phyloP scores from a whole-genome alignment of 2,797 vertebrate species.

The Pteropus rufus region DNA sequence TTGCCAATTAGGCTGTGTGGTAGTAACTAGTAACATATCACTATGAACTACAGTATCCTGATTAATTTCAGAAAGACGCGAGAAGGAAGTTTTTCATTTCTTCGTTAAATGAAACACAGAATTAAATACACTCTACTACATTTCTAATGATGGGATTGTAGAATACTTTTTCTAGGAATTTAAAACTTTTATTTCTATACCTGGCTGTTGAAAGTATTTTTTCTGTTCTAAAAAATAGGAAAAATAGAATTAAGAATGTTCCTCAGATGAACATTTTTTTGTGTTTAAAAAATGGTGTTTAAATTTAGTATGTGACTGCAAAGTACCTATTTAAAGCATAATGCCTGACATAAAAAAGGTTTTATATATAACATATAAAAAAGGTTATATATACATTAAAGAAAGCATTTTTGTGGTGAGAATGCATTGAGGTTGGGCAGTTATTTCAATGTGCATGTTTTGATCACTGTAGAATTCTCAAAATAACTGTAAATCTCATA shows the following conservation, averaged over 20 bases:
- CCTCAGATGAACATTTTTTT: not conserved
- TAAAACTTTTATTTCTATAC: not conserved
- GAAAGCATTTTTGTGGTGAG: not conserved
- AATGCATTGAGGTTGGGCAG: not conserved
- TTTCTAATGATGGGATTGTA: not conserved
- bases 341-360: not conserved
- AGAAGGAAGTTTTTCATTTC: not conserved
- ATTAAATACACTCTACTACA: not conserved
- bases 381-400: not conserved
- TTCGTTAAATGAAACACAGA: not conserved
- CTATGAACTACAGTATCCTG: not conserved
- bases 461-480: not conserved
- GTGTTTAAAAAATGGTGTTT: not conserved
- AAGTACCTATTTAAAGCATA: not conserved
- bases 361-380: not conserved
- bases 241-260: not conserved
- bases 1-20: not conserved
- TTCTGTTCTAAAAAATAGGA: not conserved
- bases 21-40: not conserved
- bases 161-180: not conserved
- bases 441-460: not conserved
- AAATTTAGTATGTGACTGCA: not conserved
- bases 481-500: not conserved
- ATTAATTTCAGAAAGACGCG: not conserved
- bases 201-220: not conserved